Conservation (phyloP, 2,797 vertebrate species). For the Danio jaintianensis region DNA sequence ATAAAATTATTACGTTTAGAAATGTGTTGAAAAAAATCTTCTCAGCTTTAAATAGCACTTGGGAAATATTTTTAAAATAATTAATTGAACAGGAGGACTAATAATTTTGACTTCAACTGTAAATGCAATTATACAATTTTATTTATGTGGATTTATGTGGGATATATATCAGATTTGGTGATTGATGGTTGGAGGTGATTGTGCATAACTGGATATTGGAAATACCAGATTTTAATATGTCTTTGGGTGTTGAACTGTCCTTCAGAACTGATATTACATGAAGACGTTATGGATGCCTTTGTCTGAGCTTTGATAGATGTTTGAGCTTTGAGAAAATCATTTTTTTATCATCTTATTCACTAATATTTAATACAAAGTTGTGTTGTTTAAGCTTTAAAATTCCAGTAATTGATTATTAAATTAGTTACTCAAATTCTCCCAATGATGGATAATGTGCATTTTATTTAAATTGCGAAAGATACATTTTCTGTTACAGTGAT, state of each 20-base stretch:
- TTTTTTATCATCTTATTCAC: background rate
- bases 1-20: no score
- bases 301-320: background rate
- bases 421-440: constrained; percentile 14
- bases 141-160: no score
- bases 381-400: constrained; percentile 3
- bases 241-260: constrained; percentile 10
- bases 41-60: no score
- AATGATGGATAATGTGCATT: constrained; percentile 24
- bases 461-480: background rate
- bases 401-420: constrained; percentile 19
- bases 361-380: background rate
- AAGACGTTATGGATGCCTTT: background rate
- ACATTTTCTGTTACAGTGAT: constrained; percentile 17
- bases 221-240: constrained; percentile 12
- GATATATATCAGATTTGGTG: background rate
- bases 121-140: no score
- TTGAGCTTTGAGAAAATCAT: background rate
- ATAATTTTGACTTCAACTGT: no score
- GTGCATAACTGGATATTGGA: background rate
- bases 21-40: no score
- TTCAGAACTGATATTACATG: constrained; percentile 5
- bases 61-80: no score
- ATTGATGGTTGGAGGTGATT: background rate
- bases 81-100: no score